phyloP scores from a whole-genome alignment of 2,113 vertebrate species.

The Acrocephalus kingi region DNA sequence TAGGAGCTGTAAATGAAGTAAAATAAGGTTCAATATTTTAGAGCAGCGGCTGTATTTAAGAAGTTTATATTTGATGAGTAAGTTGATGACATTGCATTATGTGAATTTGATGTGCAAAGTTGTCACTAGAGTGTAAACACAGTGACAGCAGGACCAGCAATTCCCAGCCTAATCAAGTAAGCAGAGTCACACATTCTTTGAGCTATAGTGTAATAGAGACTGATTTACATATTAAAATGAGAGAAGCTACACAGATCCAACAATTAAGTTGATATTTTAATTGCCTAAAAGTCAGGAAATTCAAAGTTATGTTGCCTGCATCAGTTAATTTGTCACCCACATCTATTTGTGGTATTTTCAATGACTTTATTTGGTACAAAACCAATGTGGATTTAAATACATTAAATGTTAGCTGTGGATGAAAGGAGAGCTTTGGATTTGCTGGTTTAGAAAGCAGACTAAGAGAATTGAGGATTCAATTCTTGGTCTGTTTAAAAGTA shows the following conservation, averaged over 20 bases:
- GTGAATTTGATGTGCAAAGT: conserved; percentile 67
- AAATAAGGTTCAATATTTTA: conserved; percentile 22
- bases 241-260: conserved; percentile 50
- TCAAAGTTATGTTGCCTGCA: conserved; percentile 34
- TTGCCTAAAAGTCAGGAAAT: conserved; percentile 64
- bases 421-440: neutral
- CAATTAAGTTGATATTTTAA: conserved; percentile 72
- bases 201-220: conserved; percentile 56
- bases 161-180: conserved; percentile 70
- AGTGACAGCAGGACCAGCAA: conserved; percentile 68
- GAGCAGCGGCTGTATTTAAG: conserved; percentile 38
- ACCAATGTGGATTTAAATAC: neutral
- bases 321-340: conserved; percentile 39
- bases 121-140: conserved; percentile 65
- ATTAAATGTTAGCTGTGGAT: neutral
- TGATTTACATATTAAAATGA: conserved; percentile 72
- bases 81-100: conserved; percentile 60
- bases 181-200: conserved; percentile 63
- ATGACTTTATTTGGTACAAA: conserved; percentile 24
- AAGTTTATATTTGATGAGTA: conserved; percentile 57
- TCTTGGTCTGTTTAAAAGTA: neutral
- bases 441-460: neutral
- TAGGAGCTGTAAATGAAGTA: conserved; percentile 3
- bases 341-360: conserved; percentile 13
- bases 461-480: neutral